phyloP scores from a whole-genome alignment of 2,113 vertebrate species.

The Elgaria multicarinata region DNA sequence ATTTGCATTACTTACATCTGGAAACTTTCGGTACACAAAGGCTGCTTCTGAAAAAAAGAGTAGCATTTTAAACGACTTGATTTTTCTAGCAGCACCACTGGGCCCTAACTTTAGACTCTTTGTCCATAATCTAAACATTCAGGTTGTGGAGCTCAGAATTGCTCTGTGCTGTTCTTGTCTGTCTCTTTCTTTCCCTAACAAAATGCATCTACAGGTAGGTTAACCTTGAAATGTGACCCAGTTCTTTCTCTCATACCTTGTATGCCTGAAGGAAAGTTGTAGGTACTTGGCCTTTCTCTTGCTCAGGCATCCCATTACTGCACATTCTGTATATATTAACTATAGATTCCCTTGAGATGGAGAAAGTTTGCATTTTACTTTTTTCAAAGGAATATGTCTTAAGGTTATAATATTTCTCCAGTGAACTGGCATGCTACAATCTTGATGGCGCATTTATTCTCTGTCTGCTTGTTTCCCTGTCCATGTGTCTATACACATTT shows the following conservation, averaged over 20 bases:
- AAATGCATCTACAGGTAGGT: not conserved
- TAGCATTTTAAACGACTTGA: not conserved
- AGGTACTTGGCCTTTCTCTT: slow-evolving; percentile 49
- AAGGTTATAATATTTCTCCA: slow-evolving; percentile 54
- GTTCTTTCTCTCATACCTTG: slow-evolving; percentile 38
- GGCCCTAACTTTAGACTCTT: not conserved
- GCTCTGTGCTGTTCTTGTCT: not conserved
- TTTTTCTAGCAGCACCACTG: not conserved
- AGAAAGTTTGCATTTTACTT: slow-evolving; percentile 1
- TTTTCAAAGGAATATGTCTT: slow-evolving; percentile 20
- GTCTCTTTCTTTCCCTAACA: not conserved
- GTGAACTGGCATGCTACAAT: slow-evolving; percentile 47
- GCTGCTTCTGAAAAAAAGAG: not conserved
- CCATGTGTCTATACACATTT: slow-evolving; percentile 38
- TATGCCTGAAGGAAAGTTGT: not conserved
- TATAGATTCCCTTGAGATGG: slow-evolving; percentile 35
- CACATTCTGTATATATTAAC: not conserved
- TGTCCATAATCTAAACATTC: not conserved
- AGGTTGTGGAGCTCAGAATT: not conserved
- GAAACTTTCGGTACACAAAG: rapidly evolving
- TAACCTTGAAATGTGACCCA: slow-evolving; percentile 49
- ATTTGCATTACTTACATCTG: not conserved
- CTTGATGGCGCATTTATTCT: slow-evolving; percentile 60
- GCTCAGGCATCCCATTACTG: slow-evolving; percentile 27
- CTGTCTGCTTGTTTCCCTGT: slow-evolving; percentile 37